Evolutionary conservation across 2,113 vertebrate species (phyloP).

Genomic region (Ageneiosus marmoratus): DNA sequence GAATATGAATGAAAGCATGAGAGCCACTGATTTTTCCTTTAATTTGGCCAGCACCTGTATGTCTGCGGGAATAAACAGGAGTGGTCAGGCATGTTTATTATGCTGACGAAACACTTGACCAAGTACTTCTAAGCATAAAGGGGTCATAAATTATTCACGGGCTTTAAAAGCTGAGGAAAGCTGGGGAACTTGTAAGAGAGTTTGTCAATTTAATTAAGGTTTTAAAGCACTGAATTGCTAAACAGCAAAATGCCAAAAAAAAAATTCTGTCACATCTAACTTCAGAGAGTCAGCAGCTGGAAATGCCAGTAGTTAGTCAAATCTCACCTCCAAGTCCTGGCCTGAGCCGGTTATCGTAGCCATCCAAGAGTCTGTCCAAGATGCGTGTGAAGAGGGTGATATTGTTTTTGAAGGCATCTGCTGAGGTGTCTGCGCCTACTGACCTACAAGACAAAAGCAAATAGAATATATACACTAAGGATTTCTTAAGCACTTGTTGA

Average conservation of each 20-base stretch:
- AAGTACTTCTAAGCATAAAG: not conserved
- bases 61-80: not conserved
- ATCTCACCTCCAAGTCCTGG: conserved; percentile 95
- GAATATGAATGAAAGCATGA: no score
- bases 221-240: not conserved
- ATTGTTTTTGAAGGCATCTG: conserved; percentile 95
- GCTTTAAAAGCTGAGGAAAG: not conserved
- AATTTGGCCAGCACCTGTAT: no score
- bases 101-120: conserved; percentile 8
- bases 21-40: no score
- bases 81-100: not conserved
- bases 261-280: not conserved
- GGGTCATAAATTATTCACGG: conserved; percentile 10
- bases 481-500: not conserved
- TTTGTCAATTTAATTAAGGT: conserved; percentile 11
- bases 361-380: conserved; percentile 96
- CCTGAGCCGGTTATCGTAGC: conserved; percentile 97
- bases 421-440: conserved; percentile 82
- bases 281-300: not conserved
- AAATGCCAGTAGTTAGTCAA: not conserved
- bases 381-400: conserved; percentile 98
- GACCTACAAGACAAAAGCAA: conserved; percentile 71
- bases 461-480: not conserved
- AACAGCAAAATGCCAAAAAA: not conserved
- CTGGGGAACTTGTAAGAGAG: not conserved